Percentiles rank a stretch among this genome's conserved stretches.
Evolutionary conservation across 2,797 vertebrate species (phyloP).

Genomic region (Hyperoplus lanceolatus): DNA sequence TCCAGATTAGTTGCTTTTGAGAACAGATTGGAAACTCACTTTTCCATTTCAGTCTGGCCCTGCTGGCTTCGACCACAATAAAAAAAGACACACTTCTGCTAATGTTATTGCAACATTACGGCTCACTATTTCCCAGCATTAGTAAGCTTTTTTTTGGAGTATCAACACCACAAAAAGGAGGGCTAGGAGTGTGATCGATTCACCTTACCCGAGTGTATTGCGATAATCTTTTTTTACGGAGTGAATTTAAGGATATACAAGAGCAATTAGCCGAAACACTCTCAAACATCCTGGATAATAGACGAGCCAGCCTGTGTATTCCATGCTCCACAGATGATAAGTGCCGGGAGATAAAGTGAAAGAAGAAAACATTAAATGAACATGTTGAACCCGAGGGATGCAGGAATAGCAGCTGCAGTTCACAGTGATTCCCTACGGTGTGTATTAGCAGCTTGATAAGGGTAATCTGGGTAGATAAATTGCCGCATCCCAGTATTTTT

Average conservation of each 20-base stretch:
- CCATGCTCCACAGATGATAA: constrained; percentile 30
- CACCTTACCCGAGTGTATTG: not conserved
- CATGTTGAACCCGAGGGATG: constrained; percentile 27
- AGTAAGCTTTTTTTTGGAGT: not conserved
- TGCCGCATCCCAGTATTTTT: not conserved
- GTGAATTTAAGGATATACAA: constrained; percentile 18
- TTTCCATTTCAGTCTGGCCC: constrained; percentile 10
- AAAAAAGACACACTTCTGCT: constrained; percentile 11
- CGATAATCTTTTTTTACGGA: constrained; percentile 22
- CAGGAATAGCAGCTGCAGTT: constrained; percentile 25
- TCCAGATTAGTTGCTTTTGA: constrained; percentile 53
- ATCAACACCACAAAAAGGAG: not conserved
- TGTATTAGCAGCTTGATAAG: constrained; percentile 10
- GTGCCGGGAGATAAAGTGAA: constrained; percentile 33
- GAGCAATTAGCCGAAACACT: constrained; percentile 35
- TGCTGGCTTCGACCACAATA: constrained; percentile 11
- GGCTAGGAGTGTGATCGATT: not conserved
- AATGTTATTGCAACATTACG: constrained; percentile 4
- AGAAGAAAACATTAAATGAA: constrained; percentile 33
- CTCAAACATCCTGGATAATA: constrained; percentile 28
- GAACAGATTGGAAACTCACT: constrained; percentile 21
- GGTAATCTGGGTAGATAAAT: not conserved
- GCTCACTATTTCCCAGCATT: not conserved
- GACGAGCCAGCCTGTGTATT: constrained; percentile 22
- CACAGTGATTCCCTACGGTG: not conserved